Base-by-base conservation (phyloP, 2,113 vertebrate genomes). In the Brachyhypopomus gauderio region DNA sequence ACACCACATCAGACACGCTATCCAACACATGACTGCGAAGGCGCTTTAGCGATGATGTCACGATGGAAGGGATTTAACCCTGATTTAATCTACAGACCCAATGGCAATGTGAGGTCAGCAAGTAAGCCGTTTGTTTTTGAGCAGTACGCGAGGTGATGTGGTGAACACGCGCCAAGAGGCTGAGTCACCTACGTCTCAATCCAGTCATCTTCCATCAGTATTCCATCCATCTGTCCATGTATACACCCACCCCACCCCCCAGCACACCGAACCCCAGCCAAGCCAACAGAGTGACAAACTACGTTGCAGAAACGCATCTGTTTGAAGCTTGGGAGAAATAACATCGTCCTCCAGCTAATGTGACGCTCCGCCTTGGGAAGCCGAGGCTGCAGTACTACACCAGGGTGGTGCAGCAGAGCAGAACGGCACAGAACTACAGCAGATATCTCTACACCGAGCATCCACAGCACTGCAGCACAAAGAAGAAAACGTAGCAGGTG, bases 111-210 rank as follows among this genome's bases (percentile, higher is more conserved):
- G 62, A 76, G 25, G 19, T 72, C 70, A 72, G 64, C 72, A 25
- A 78, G 71, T 58, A 72, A 23, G 22, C 70, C 9, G 52, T 81
- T 85, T 81, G 70, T 81, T 81, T 78, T 8, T 25, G 14, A 48
- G 38, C 66, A 62, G 73, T n/a, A n/a, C 7, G 23, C 22, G 73
- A 56, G 56, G 72, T 66, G 66, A 30, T 17, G 64, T 36, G 1
- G 34, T 25, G 52, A 63, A 17, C 60, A 60, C 52, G 52, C 77
- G 66, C 60, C 20, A 36, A 60, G 67, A 63, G 73, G 30, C 27
- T 52, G 83, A 59, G 66, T 82, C 66, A 82, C 27, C 48, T 34
- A 38, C 36, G 60, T 22, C 62, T 27, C 30, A 59, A 75, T 58
- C 5, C 45, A 72, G 63, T 77, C 60, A 59, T 60, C 75, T 69